Base-by-base conservation (phyloP, 2,888 invertebrate genomes). In the Melipona beecheii region DNA sequence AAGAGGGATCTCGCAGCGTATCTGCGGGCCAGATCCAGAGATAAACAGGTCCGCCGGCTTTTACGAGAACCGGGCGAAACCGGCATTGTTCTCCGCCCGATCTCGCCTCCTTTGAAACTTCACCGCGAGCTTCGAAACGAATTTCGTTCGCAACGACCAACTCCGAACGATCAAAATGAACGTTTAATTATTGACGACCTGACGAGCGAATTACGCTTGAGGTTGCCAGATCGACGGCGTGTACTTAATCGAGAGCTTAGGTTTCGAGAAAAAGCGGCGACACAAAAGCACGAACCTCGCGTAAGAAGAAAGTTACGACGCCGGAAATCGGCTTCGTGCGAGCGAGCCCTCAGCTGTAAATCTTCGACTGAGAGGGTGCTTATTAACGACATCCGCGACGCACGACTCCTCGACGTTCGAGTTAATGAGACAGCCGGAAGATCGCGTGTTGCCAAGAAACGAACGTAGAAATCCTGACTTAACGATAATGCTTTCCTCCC, bases 361-460 rank as follows among this genome's bases (percentile, higher is more conserved):
- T 64, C 56, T 56, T 68, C 60, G 64, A 62, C 70, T 31, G 54
- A 75, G 60, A 60, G 49, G 70, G 78, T 36, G 78, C 78, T 70
- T 78, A 78, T 78, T 84, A 84, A 74, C 78, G 62, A 69, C 62
- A 66, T 74, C 82, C 70, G 21, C 49, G 75, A 49, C 43, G 75
- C 50, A 76, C 70, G 52, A 83, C 76, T 74, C 71, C 58, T 66
- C 31, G 52, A 66, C 74, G 68, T 74, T 58, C 76, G 65, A 80
- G 52, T 89, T 89, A 88, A 88, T 84, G 89, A 88, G 89, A 75
- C 89, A 79, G 78, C 75, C 72, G 66, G 81, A 50, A 66, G 81
- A 75, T 83, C 74, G 83, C 83, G 84, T 77, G 81, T 85, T 81
- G 82, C 73, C 83, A 76, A 78, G 88, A 86, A 86, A 84, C 77